phyloP scores from a whole-genome alignment of 2,888 invertebrate species.

The Seira ritae region DNA sequence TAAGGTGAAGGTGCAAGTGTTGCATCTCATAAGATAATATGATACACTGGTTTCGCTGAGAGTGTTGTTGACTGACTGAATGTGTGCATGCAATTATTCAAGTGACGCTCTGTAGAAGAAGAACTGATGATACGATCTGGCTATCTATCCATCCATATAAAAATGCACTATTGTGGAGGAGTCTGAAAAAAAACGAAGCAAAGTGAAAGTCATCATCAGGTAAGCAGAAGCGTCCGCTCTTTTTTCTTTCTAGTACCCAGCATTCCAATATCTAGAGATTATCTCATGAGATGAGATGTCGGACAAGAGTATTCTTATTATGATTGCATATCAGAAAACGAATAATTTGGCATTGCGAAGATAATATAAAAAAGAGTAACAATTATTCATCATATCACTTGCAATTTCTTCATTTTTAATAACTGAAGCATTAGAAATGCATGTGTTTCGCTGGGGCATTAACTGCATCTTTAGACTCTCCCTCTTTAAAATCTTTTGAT shows the following conservation, averaged over 20 bases:
- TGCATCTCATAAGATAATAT: slow-evolving; percentile 1
- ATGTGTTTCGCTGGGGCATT: too few relatives aligned
- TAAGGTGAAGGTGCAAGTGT: slow-evolving; percentile 13
- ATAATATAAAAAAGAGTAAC: too few relatives aligned
- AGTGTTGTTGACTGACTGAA: slow-evolving; percentile 4
- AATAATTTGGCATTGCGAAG: too few relatives aligned
- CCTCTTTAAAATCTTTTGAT: neutral
- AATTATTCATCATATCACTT: too few relatives aligned
- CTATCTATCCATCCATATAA: neutral
- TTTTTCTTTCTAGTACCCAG: too few relatives aligned
- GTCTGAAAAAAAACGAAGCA: slow-evolving; percentile 15
- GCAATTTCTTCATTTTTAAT: too few relatives aligned
- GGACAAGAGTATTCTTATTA: too few relatives aligned
- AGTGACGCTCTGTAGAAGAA: neutral
- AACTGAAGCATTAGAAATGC: too few relatives aligned
- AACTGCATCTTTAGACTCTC: neutral
- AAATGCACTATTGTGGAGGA: neutral
- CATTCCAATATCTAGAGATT: too few relatives aligned
- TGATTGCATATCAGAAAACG: too few relatives aligned
- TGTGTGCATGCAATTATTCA: slow-evolving; percentile 2
- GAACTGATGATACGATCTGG: slow-evolving; percentile 4
- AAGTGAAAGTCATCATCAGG: slow-evolving; percentile 3
- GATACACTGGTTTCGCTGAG: neutral
- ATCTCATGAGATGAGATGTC: too few relatives aligned
- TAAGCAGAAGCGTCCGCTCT: too few relatives aligned